Conservation (phyloP, 2,113 vertebrate genomes). For the Shinisaurus crocodilurus region DNA sequence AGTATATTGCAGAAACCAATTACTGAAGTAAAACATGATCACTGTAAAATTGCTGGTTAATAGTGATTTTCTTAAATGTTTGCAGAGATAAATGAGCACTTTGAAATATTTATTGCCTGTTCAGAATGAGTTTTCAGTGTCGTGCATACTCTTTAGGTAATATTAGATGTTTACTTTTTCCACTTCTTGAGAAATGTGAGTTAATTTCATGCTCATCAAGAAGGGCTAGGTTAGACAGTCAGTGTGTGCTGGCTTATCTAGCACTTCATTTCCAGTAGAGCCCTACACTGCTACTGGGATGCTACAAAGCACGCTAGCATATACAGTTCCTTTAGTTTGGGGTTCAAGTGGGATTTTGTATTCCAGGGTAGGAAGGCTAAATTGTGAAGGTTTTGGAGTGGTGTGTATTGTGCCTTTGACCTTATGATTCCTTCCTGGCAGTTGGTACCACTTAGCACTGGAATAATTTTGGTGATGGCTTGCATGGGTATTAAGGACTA, state of each 20-base stretch:
- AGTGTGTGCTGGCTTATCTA: conserved; percentile 24
- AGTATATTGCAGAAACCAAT: conserved; percentile 35
- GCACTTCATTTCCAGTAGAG: not conserved
- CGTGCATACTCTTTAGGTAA: conserved; percentile 9
- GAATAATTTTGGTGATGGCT: not conserved
- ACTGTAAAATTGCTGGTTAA: conserved; percentile 43
- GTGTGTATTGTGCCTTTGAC: not conserved
- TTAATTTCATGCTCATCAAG: conserved; percentile 28
- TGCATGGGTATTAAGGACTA: not conserved
- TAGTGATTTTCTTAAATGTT: conserved; percentile 44
- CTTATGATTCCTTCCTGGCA: not conserved
- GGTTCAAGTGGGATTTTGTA: not conserved
- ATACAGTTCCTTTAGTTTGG: not conserved
- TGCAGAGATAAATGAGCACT: conserved; percentile 60
- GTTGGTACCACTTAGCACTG: not conserved
- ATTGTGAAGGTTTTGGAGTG: not conserved
- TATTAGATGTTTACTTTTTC: not conserved
- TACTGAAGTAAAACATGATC: conserved; percentile 61
- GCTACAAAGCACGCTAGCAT: not conserved
- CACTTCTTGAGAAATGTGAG: conserved; percentile 5
- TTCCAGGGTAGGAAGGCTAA: not conserved
- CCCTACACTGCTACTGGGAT: not conserved
- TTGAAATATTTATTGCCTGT: conserved; percentile 60
- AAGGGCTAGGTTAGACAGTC: not conserved
- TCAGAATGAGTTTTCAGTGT: conserved; percentile 45